phyloP scores from a whole-genome alignment of 2,113 vertebrate species.

The Thamnaconus septentrionalis region DNA sequence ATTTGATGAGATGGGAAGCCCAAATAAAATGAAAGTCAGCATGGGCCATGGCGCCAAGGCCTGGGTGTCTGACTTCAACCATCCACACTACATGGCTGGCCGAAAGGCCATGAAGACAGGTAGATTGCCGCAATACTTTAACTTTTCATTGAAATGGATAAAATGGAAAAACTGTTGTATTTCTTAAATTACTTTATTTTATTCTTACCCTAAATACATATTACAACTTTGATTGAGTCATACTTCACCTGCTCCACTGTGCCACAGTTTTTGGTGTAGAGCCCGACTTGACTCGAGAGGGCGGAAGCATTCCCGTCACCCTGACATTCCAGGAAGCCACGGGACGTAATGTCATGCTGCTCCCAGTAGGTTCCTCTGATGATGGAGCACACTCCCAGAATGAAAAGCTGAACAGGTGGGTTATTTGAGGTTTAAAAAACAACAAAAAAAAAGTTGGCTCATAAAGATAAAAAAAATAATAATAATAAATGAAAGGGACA shows the following conservation, averaged over 20 bases:
- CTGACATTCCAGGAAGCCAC: conserved; percentile 97
- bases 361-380: conserved; percentile 91
- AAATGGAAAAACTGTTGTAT: no score
- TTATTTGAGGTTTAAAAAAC: neutral
- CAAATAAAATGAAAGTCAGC: conserved; percentile 87
- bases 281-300: conserved; percentile 93
- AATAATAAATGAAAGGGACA: no score
- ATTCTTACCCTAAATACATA: neutral
- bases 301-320: conserved; percentile 95
- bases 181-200: neutral
- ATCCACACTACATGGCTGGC: conserved; percentile 94
- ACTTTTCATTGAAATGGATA: no score
- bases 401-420: conserved; percentile 93
- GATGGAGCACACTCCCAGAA: conserved; percentile 98
- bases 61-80: conserved; percentile 96
- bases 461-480: no score
- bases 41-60: conserved; percentile 90
- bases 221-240: no score
- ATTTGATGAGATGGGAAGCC: conserved; percentile 84
- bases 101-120: conserved; percentile 92
- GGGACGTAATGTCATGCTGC: conserved; percentile 93
- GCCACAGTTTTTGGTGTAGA: conserved; percentile 90
- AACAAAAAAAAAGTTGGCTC: no score
- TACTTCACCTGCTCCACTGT: neutral
- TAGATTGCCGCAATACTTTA: conserved; percentile 43